A percentile compares a stretch with the other conserved stretches of the same genome.
These are phyloP conservation scores for Taxidea taxus DNA, from an alignment of 2,113 vertebrate genomes.

Conservation along the genomic window DNA sequence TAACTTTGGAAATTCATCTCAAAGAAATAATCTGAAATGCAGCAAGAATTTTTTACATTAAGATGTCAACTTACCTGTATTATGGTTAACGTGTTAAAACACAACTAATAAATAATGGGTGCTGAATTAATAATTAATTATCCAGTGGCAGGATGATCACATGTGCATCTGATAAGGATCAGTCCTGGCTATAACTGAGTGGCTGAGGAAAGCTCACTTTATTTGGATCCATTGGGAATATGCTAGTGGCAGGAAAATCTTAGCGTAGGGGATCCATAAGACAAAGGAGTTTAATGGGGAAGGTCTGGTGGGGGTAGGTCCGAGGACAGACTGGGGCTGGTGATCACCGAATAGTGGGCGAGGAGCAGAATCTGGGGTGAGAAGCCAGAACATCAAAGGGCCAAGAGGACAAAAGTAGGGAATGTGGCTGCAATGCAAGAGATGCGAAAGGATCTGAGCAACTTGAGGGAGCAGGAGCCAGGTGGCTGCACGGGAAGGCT, in stretches of 20 bases:
- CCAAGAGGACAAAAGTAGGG: not conserved
- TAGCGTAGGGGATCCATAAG: not conserved
- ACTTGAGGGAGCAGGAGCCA: too few relatives aligned
- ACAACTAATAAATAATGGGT: not conserved
- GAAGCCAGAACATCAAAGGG: not conserved
- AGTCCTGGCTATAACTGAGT: accelerated
- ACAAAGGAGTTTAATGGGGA: not conserved
- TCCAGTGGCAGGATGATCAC: not conserved
- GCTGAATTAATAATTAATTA: not conserved
- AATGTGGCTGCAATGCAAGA: not conserved
- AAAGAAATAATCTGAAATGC: not conserved
- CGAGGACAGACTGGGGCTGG: not conserved
- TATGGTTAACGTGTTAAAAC: not conserved
- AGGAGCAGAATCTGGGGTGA: too few relatives aligned
- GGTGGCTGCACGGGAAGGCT: not conserved
- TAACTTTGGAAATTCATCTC: not conserved
- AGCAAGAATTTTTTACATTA: not conserved
- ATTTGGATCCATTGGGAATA: not conserved
- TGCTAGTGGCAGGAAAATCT: not conserved
- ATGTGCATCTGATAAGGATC: not conserved
- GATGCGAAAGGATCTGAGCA: not conserved
- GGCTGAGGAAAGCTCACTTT: not conserved
- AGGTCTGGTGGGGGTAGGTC: not conserved
- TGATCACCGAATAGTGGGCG: accelerated
- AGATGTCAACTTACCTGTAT: not conserved